Percentiles rank a stretch among this genome's conserved stretches.
phyloP scores from a whole-genome alignment of 2,888 invertebrate genomes.

The Lasioglossum vierecki region DNA sequence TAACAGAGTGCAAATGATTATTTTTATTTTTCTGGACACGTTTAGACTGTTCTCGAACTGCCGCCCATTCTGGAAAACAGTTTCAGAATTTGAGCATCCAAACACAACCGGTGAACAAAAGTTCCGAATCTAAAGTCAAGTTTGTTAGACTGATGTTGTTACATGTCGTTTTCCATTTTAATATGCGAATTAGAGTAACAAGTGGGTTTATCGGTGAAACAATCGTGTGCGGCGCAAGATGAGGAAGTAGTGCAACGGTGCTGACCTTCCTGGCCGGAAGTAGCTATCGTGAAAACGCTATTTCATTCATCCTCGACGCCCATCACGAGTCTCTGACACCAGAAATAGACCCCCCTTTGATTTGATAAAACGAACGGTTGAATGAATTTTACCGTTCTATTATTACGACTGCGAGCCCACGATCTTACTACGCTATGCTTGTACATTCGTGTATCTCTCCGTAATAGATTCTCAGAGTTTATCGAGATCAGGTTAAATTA shows the following conservation, averaged over 20 bases:
- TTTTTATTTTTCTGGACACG: not conserved
- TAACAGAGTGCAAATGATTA: not conserved
- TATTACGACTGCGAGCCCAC: not conserved
- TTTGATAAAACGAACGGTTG: slow-evolving; percentile 21
- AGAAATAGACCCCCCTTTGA: slow-evolving; percentile 18
- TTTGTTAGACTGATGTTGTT: too few relatives aligned
- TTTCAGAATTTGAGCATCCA: not conserved
- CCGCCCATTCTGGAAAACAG: too few relatives aligned
- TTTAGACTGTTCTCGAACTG: too few relatives aligned
- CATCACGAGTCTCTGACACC: slow-evolving; percentile 42
- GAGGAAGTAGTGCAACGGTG: slow-evolving; percentile 31
- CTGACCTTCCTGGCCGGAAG: slow-evolving; percentile 34
- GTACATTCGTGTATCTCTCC: too few relatives aligned
- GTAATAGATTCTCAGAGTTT: not conserved
- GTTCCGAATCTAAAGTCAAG: not conserved
- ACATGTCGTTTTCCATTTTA: not conserved
- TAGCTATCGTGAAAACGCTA: slow-evolving; percentile 50
- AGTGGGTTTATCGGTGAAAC: slow-evolving; percentile 24
- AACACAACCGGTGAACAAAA: not conserved
- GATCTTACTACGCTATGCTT: not conserved
- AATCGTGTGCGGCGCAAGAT: slow-evolving; percentile 25
- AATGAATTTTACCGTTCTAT: slow-evolving; percentile 16
- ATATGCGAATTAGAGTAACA: not conserved
- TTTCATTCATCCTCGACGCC: slow-evolving; percentile 68
- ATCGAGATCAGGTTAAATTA: too few relatives aligned